phyloP scores from a whole-genome alignment of 2,888 invertebrate genomes.

The Arrhopalites spinosus region DNA sequence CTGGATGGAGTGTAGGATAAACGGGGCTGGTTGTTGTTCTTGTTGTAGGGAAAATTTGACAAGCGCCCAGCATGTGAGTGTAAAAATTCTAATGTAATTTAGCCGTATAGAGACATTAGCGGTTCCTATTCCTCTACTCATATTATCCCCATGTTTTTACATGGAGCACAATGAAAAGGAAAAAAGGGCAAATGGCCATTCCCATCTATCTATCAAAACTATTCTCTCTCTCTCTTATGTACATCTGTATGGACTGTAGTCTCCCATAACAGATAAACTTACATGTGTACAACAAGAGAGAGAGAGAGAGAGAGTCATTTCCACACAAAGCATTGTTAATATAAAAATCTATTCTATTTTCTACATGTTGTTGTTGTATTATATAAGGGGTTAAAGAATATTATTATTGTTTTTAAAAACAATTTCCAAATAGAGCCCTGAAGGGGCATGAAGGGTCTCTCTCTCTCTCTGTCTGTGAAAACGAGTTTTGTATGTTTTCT shows the following conservation, averaged over 20 bases:
- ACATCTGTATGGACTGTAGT: too few species aligned
- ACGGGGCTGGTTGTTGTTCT: slow-evolving; percentile 7
- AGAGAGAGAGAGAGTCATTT: too few species aligned
- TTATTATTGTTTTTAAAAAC: slow-evolving; percentile 17
- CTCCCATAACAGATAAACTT: too few species aligned
- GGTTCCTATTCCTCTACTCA: not conserved
- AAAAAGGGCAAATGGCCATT: too few species aligned
- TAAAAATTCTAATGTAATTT: slow-evolving; percentile 12
- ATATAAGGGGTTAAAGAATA: slow-evolving; percentile 7
- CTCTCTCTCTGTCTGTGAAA: slow-evolving; percentile 1
- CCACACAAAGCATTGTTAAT: too few species aligned
- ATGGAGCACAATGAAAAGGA: too few species aligned
- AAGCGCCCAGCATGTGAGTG: slow-evolving; percentile 2
- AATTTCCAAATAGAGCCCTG: slow-evolving; percentile 13
- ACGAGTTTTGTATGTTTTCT: slow-evolving; percentile 18
- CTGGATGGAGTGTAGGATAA: slow-evolving; percentile 2
- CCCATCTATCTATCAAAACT: too few species aligned
- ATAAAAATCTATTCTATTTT: not conserved
- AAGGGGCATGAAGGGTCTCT: slow-evolving; percentile 12
- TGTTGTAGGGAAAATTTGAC: slow-evolving; percentile 12
- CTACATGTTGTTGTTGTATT: too few species aligned
- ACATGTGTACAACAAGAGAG: too few species aligned
- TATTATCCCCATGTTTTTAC: too few species aligned
- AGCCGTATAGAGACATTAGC: slow-evolving; percentile 5
- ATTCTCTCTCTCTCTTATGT: not conserved